Conservation (phyloP, 2,797 vertebrate genomes). For the Brotula barbata region DNA sequence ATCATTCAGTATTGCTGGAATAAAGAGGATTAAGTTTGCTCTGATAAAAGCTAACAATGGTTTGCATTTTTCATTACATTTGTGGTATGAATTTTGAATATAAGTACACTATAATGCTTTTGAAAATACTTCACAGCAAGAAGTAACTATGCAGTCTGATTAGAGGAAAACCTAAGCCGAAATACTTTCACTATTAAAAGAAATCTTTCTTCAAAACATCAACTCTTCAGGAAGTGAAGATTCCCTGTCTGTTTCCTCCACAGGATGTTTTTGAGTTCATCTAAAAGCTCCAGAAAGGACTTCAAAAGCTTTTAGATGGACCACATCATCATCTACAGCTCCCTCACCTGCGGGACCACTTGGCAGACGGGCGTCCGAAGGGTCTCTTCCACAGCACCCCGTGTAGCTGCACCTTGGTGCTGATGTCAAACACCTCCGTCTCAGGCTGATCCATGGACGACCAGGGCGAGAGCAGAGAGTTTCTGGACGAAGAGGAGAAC, state of each 20-base stretch:
- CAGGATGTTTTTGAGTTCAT: not conserved
- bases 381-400: conserved; percentile 97
- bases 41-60: too few species aligned
- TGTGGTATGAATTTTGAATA: not conserved
- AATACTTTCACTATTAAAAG: not conserved
- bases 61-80: too few species aligned
- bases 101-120: not conserved
- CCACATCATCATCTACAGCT: too few species aligned
- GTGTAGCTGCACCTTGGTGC: conserved; percentile 96
- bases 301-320: too few species aligned
- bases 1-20: not conserved
- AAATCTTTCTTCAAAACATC: not conserved
- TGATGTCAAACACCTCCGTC: conserved; percentile 89
- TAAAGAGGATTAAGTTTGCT: too few species aligned
- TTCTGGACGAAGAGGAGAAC: conserved; percentile 87
- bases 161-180: not conserved
- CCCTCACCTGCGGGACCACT: conserved; percentile 93
- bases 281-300: too few species aligned
- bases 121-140: not conserved
- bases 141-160: not conserved
- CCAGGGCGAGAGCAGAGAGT: conserved; percentile 84
- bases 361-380: conserved; percentile 90
- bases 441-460: conserved; percentile 92
- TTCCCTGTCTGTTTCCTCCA: not conserved
- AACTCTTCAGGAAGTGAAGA: not conserved